Base-by-base conservation (phyloP, 2,113 vertebrate genomes). In the Dolichallabes microphthalmus region DNA sequence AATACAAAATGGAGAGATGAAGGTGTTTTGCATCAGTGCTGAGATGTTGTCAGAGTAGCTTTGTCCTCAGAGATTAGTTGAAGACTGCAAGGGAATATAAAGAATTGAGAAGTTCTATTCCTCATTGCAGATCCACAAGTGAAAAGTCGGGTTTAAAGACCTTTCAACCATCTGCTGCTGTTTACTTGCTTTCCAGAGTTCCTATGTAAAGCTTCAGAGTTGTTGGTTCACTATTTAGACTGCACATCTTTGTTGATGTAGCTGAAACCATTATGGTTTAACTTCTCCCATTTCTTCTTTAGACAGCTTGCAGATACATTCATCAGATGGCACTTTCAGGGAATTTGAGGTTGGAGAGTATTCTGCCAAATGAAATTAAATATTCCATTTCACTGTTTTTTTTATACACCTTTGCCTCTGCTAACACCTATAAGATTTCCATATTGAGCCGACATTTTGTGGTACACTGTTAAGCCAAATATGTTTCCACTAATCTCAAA, bases 221-320 rank as follows among this genome's bases (percentile, higher is more conserved):
- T 10, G 64, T 35, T 61, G 39, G 19, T 39, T 78, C 71, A 27
- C 14, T n/a, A 15, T n/a, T 84, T 25, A 30, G 13, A 32, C 53
- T 27, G 69, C 73, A 17, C 6, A 66, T 14, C 66, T 19, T 8
- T 35, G 39, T n/a, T 13, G 60, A 61, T 55, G 27, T 19, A 53
- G 20, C n/a, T 27, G 73, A 30, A 71, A 25, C 45, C 17, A 11
- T 52, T n/a, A 7, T 35, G 13, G 11, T 85, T 71, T 17, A 5
- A 30, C 14, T 30, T 58, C 4, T 84, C 82, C 88, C 0, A 50
- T 87, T 85, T 90, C 89, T 55, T 90, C 84, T 68, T 86, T 88
- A 17, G 87, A 90, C 15, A 87, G 68, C 52, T 86, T 86, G 68
- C 78, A 90, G 15, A 13, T 20, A 71, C 78, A 80, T 17, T 68